Evolutionary conservation across 2,113 vertebrate species (phyloP).

Genomic region (Heterotilapia buettikoferi): DNA sequence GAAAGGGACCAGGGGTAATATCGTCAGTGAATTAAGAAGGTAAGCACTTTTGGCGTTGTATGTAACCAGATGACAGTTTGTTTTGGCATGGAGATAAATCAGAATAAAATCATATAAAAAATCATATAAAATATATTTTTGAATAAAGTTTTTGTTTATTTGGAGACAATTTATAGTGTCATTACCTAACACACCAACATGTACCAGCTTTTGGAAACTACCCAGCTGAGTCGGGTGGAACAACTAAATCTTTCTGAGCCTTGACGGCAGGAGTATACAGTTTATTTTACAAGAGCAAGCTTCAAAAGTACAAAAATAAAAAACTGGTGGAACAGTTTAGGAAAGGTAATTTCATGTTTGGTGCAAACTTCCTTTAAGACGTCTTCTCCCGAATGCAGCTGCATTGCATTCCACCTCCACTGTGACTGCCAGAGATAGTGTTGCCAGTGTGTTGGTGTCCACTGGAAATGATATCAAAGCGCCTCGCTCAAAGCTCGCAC

Average conservation of each 20-base stretch:
- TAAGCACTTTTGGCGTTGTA: conserved; percentile 1
- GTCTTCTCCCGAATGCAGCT: not conserved
- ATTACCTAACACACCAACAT: not conserved
- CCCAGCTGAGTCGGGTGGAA: not conserved
- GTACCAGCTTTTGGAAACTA: not conserved
- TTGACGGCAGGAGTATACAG: not conserved
- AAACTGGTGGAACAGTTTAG: not conserved
- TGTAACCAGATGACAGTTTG: not conserved
- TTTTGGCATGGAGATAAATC: not conserved
- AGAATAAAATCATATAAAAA: not conserved
- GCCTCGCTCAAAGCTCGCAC: not conserved
- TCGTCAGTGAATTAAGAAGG: not conserved
- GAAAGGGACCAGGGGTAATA: not conserved
- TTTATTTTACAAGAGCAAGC: not conserved
- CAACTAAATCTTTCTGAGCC: not conserved
- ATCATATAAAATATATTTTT: not conserved
- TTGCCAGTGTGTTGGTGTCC: not conserved
- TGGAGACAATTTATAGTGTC: not conserved
- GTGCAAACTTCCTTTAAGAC: not conserved
- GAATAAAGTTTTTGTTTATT: not conserved
- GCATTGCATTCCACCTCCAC: not conserved
- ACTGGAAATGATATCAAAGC: not conserved
- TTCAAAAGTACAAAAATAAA: not conserved
- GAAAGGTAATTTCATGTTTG: not conserved
- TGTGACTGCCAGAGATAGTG: not conserved